Evolutionary conservation across 2,888 invertebrate genomes (phyloP), one percentile per base, ranked within the genome.

Genomic region (Archaeoteleia sp.): DNA sequence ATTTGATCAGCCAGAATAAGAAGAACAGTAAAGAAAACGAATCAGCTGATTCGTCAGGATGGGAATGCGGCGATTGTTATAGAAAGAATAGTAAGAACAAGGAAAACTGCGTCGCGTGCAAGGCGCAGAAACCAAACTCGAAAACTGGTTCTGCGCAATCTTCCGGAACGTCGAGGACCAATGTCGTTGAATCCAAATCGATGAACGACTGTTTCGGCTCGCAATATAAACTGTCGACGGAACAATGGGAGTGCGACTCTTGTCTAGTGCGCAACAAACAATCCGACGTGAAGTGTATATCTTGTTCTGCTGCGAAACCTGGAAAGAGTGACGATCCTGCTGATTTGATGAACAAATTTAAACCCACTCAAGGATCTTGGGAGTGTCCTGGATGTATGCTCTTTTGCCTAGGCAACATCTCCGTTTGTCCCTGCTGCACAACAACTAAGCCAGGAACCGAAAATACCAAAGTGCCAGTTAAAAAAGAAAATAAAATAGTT

Each of bases 341-440:
- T 0, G 29, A 45, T 6, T 15, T 70, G 3, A 37, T 46, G 45
- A 70, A 43, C 8, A 71, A 75, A 35, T 71, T 79, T 35, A 90
- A 90, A 74, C 87, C 87, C 1, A 80, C 86, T 0, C 77, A 83
- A 13, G 88, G 87, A 40, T 87, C 88, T 12, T 93, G 93, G 93
- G 89, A 90, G 72, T 93, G 93, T 81, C 83, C 87, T 0, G 86
- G 85, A 12, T 93, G 93, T 78, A 86, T 90, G 83, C 84, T 91
- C 8, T 85, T 87, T 30, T 92, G 92, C 78, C 82, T 87, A 5
- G 77, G 81, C 0, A 82, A 84, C n/a, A 78, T 77, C 1, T 75
- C 72, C 1, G 84, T 84, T 15, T 91, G 91, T 74, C 85, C 86
- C 4, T 89, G 90, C 13, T 91, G 91, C 77, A 84, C 87, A 66